Conservation (phyloP, 2,797 vertebrate genomes). For the Peromyscus nudipes region DNA sequence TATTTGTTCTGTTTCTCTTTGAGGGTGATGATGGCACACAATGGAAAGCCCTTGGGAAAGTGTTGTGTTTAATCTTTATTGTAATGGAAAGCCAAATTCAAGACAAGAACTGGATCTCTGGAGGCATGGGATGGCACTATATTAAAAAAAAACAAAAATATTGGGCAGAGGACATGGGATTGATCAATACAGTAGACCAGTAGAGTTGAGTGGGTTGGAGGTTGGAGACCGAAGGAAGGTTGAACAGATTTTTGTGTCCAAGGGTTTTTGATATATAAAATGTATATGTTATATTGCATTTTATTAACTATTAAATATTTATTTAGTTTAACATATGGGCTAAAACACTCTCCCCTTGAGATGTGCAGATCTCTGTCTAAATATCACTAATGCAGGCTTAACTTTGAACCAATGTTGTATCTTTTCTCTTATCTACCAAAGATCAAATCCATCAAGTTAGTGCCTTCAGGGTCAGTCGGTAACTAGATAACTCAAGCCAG, state of each 20-base stretch:
- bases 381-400: background rate
- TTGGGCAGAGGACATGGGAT: background rate
- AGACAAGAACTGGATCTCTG: background rate
- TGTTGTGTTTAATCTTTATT: background rate
- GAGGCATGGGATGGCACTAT: accelerated
- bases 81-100: background rate
- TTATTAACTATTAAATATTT: background rate
- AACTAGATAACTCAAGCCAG: background rate
- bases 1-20: background rate
- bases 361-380: background rate
- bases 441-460: background rate
- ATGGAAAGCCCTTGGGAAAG: background rate
- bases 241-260: background rate
- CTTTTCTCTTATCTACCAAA: background rate
- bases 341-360: background rate
- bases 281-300: background rate
- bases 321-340: background rate
- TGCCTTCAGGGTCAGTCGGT: background rate
- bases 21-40: background rate
- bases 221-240: too few species aligned
- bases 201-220: accelerated
- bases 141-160: background rate
- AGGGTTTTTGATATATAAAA: background rate
- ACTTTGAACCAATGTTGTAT: background rate
- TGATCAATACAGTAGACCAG: background rate